A percentile compares a stretch with the other conserved stretches of the same genome.
phyloP scores from a whole-genome alignment of 2,888 invertebrate genomes.

The Baccha elongata region DNA sequence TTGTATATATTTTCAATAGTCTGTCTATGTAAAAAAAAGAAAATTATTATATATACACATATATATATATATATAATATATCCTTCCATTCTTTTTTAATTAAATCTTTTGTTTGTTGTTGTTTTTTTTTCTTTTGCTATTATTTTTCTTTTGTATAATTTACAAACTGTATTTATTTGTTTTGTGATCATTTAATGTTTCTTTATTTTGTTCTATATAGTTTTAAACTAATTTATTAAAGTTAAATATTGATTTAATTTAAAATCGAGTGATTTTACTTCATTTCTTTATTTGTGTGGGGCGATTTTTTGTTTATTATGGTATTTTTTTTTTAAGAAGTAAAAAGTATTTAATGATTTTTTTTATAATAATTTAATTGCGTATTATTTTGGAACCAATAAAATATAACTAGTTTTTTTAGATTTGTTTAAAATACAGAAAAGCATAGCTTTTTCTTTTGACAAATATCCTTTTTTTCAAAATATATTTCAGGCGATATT shows the following conservation, averaged over 20 bases:
- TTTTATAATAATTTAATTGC: conserved; percentile 26
- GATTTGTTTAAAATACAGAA: conserved; percentile 32
- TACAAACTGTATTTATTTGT: conserved; percentile 58
- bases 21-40: conserved; percentile 73
- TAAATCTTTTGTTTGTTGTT: conserved; percentile 36
- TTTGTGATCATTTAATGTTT: conserved; percentile 57
- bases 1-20: conserved; percentile 74
- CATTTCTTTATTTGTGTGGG: conserved; percentile 16
- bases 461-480: conserved; percentile 56
- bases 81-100: conserved; percentile 49
- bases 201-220: conserved; percentile 29
- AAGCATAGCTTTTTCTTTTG: conserved; percentile 39
- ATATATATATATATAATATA: conserved; percentile 55
- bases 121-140: conserved; percentile 19
- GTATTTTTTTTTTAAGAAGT: conserved; percentile 27
- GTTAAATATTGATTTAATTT: conserved; percentile 24
- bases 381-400: conserved; percentile 20
- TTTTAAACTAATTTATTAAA: conserved; percentile 53
- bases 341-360: conserved; percentile 25
- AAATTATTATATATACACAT: conserved; percentile 60
- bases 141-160: conserved; percentile 51
- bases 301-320: conserved; percentile 6
- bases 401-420: conserved; percentile 25
- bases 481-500: conserved; percentile 67
- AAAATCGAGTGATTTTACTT: conserved; percentile 23